A percentile compares a stretch with the other conserved stretches of the same genome.
Conservation (phyloP, 2,797 vertebrate species). For the Darevskia mixta region DNA sequence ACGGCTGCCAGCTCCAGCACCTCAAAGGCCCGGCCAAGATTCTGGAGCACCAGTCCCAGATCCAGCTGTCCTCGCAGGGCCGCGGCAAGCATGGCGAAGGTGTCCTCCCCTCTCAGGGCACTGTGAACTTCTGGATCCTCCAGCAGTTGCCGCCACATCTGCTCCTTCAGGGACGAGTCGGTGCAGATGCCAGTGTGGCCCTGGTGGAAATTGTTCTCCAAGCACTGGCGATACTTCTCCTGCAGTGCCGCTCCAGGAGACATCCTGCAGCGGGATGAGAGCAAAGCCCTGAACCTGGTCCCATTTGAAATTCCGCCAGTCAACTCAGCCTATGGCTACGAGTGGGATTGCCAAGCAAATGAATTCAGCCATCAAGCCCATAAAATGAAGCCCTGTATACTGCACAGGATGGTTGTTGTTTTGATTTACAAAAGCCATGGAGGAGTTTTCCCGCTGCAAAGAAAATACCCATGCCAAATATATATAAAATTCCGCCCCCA, state of each 20-base stretch:
- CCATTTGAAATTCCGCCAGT: too few species aligned
- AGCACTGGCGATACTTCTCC: conserved; percentile 77
- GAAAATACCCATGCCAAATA: not conserved
- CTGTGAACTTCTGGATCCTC: conserved; percentile 79
- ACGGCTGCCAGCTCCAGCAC: conserved; percentile 89
- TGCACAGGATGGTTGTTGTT: not conserved
- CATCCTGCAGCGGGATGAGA: conserved; percentile 77
- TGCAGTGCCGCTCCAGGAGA: conserved; percentile 71
- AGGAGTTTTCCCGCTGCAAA: not conserved
- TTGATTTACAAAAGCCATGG: not conserved
- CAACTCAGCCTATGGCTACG: not conserved
- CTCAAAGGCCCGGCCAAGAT: conserved; percentile 85
- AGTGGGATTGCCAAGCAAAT: not conserved
- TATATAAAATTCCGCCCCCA: not conserved
- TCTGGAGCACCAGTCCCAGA: conserved; percentile 73
- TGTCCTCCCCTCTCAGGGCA: conserved; percentile 79
- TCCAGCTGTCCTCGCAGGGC: conserved; percentile 77
- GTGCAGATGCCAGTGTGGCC: conserved; percentile 76
- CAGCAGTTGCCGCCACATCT: conserved; percentile 79
- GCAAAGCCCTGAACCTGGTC: not conserved
- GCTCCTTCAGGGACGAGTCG: conserved; percentile 77
- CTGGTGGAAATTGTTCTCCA: conserved; percentile 76
- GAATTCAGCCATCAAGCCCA: too few species aligned
- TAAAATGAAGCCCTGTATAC: too few species aligned
- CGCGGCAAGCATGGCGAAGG: conserved; percentile 80